These are phyloP conservation scores for Drosophila phalerata DNA, from an alignment of 2,888 invertebrate genomes.

Conservation along the genomic window DNA sequence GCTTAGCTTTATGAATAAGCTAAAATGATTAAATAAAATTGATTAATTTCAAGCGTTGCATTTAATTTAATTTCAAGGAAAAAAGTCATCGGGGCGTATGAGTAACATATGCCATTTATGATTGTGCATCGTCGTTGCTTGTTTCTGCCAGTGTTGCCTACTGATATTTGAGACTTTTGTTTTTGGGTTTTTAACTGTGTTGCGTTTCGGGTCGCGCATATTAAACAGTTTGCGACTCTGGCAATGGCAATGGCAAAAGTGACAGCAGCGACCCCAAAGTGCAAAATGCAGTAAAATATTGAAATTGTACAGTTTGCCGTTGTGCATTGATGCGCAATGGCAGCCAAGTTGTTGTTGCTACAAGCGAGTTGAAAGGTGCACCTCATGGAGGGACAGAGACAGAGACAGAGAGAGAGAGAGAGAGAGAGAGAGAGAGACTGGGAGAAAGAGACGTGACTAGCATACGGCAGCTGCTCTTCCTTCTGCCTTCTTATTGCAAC, in stretches of 20 bases:
- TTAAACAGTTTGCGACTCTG: conserved; percentile 34
- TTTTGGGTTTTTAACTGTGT: conserved; percentile 35
- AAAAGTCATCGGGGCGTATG: conserved; percentile 36
- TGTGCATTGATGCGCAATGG: conserved; percentile 71
- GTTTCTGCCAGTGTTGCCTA: not conserved
- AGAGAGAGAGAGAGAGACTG: not conserved
- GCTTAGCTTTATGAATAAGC: not conserved
- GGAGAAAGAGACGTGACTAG: conserved; percentile 68
- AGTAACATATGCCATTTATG: conserved; percentile 55
- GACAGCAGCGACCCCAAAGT: conserved; percentile 50
- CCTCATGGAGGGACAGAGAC: conserved; percentile 9
- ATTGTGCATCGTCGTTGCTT: conserved; percentile 6
- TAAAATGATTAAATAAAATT: not conserved
- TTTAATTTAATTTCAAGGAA: not conserved
- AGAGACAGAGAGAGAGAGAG: conserved; percentile 1
- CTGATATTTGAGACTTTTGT: conserved; percentile 46
- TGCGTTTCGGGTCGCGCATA: conserved; percentile 50
- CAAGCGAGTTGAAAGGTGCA: conserved; percentile 53
- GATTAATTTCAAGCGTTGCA: not conserved
- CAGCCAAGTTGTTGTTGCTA: conserved; percentile 51
- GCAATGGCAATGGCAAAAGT: conserved; percentile 24
- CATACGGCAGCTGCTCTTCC: conserved; percentile 51
- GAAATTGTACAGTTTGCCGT: conserved; percentile 68
- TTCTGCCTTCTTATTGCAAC: conserved; percentile 21
- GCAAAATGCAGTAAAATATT: conserved; percentile 76